Conservation (phyloP, 2,888 invertebrate genomes). For the Carpatolechia fugitivella region DNA sequence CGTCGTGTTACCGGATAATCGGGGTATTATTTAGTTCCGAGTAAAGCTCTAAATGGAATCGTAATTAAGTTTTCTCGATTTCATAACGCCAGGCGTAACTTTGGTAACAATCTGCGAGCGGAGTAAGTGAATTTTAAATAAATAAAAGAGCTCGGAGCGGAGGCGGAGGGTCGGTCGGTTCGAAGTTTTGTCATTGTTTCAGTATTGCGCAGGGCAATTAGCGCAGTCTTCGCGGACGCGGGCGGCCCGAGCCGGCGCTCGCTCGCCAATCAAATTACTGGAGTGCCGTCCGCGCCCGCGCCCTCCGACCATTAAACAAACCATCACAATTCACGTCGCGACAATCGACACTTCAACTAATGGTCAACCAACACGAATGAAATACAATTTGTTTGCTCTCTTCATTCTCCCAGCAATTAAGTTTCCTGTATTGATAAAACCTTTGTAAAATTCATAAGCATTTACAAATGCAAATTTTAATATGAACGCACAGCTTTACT, state of each 20-base stretch:
- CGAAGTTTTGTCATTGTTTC: constrained; percentile 77
- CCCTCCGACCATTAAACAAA: constrained; percentile 55
- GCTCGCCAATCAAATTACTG: constrained; percentile 60
- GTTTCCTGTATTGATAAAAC: neutral
- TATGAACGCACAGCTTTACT: neutral
- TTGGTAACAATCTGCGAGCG: constrained; percentile 69
- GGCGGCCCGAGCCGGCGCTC: constrained; percentile 22
- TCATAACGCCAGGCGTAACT: constrained; percentile 57
- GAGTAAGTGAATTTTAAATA: constrained; percentile 76
- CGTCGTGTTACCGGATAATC: constrained; percentile 24
- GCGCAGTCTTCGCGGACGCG: constrained; percentile 52
- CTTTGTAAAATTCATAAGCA: neutral
- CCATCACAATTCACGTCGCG: constrained; percentile 51
- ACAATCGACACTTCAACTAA: constrained; percentile 64
- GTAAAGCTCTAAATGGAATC: constrained; percentile 45
- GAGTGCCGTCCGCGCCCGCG: constrained; percentile 49
- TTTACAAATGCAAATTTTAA: neutral
- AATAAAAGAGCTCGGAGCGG: constrained; percentile 69
- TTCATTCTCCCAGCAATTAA: constrained; percentile 2
- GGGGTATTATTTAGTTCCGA: constrained; percentile 22
- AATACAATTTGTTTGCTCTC: constrained; percentile 10
- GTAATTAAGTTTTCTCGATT: constrained; percentile 65
- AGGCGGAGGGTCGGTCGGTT: constrained; percentile 51
- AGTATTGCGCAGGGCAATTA: constrained; percentile 76
- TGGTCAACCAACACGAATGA: constrained; percentile 39